Base-by-base conservation (phyloP, 2,888 invertebrate genomes). In the Copidosoma aretas region DNA sequence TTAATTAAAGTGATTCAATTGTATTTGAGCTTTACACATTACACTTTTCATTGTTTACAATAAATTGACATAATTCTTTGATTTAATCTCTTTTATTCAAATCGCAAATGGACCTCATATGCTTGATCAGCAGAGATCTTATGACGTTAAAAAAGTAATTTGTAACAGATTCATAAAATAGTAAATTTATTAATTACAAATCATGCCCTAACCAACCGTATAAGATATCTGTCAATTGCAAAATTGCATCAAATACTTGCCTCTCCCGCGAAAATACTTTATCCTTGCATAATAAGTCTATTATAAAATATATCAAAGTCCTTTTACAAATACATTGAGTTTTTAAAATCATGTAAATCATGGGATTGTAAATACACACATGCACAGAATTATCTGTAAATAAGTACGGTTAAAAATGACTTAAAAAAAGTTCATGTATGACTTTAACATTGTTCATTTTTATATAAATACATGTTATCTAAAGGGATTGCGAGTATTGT, bases 401-500 rank as follows among this genome's bases (percentile, higher is more conserved):
- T 67, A 66, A 68, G 70, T 70, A 70, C 75, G 75, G 73, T 73
- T 73, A 51, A 67, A 72, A 73, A 60, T 68, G 65, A 60, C 58
- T 64, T 61, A 60, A 57, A 65, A 67, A 71, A 62, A 73, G 57
- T 66, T 57, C 22, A 64, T 41, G 19, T 57, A 64, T 61, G 62
- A 58, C 52, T 69, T 63, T 67, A 63, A 71, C 72, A 63, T 68
- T 69, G 64, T 59, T 73, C 59, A 60, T 67, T 66, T 73, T 75
- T 66, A 54, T 64, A 56, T 73, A 74, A 68, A 71, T 73, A 67
- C 75, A 75, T 74, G 8, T 54, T 79, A 73, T 78, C 77, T 76
- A 78, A 76, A 75, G 65, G 61, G 74, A 74, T 75, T 75, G 69
- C 74, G 81, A 81, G 81, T 80, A 81, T 81, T 81, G 79, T 80